Base-by-base conservation (phyloP, 2,113 vertebrate species). In the Trematocara unimaculatum region DNA sequence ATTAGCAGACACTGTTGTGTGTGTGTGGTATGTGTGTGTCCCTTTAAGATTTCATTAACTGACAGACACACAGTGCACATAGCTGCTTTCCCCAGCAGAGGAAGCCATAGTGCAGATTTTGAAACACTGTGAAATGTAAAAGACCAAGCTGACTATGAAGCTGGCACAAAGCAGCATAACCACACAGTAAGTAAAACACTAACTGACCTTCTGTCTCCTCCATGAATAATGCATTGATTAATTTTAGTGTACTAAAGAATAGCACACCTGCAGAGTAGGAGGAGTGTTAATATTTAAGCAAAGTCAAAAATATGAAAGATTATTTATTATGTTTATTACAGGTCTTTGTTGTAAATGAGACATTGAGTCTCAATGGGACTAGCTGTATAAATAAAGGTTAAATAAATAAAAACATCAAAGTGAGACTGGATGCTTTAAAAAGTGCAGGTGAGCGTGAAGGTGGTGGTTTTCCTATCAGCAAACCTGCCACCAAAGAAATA, bases 71-170 rank as follows among this genome's bases (percentile, higher is more conserved):
- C 3, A 3, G 3, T 88, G 90, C 35, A 91, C 20, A 9, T n/a
- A 38, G 58, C 6, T 6, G 3, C 64, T 78, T 45, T 54, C 3
- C 17, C 93, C 94, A 92, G 56, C 13, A 95, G 95, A 88, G 92
- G 93, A 83, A n/a, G 91, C 81, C 84, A 82, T 0, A 42, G 38
- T 31, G 38, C 35, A 35, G 58, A 29, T 82, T 89, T 87, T 81
- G 18, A 56, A 20, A 74, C 14, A 49, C 72, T 18, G 20, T 5
- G 3, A 83, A 67, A 26, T 1, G 5, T 58, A 78, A 33, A 58
- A 33, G 15, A 45, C 12, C 5, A 7, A 18, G 31, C 20, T 1
- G 23, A 5, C 4, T 15, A 35, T 5, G n/a, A 42, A n/a, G 10
- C 31, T 38, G 17, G 20, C 6, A 42, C 33, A n/a, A 8, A 29